Conservation (phyloP, 2,113 vertebrate species). For the Balaenoptera acutorostrata region DNA sequence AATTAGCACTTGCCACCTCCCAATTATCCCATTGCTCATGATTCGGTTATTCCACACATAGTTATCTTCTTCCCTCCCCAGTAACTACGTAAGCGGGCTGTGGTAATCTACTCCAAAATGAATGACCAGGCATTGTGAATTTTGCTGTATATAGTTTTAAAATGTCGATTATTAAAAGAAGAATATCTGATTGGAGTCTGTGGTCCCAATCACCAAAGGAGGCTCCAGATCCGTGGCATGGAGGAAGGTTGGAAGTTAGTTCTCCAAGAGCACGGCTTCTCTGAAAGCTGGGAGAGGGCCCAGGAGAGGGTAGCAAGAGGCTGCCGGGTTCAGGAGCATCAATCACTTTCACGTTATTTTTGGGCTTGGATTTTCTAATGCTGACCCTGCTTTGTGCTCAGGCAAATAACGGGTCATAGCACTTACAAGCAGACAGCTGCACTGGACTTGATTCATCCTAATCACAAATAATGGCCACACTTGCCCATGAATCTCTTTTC, state of each 20-base stretch:
- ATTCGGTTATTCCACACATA: slow-evolving; percentile 45
- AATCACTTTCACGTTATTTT: neutral
- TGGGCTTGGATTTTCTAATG: neutral
- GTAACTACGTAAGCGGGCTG: neutral
- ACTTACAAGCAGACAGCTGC: slow-evolving; percentile 44
- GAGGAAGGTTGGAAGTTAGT: neutral
- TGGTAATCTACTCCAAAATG: slow-evolving; percentile 9
- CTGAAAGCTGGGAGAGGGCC: neutral
- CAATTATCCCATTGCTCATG: slow-evolving; percentile 6
- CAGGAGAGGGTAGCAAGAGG: neutral
- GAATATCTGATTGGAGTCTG: neutral
- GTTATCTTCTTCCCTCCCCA: slow-evolving; percentile 7
- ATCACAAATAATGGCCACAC: slow-evolving; percentile 9
- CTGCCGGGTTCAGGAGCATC: neutral
- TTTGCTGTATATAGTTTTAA: neutral
- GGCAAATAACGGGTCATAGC: neutral
- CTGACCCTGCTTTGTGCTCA: slow-evolving; percentile 27
- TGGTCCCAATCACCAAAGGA: neutral
- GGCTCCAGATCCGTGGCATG: neutral
- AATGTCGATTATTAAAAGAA: neutral
- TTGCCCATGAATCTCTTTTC: slow-evolving; percentile 57
- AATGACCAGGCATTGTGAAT: neutral
- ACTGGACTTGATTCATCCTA: slow-evolving; percentile 38
- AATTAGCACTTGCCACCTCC: slow-evolving; percentile 4
- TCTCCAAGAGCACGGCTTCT: neutral